Evolutionary conservation across 2,113 vertebrate genomes (phyloP).

Genomic region (Anarrhichthys ocellatus): DNA sequence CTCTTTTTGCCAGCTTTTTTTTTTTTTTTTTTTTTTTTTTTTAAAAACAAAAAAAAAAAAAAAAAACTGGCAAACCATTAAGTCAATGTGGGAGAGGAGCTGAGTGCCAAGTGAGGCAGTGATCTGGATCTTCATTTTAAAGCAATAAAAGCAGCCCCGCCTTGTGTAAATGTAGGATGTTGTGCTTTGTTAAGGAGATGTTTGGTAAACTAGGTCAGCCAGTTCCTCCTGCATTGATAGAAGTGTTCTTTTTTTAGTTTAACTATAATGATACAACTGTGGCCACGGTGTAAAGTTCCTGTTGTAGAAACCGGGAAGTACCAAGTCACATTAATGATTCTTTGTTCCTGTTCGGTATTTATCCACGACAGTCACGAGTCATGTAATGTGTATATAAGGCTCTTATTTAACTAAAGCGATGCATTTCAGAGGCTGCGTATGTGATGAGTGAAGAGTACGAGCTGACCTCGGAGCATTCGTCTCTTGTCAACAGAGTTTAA

Average conservation of each 20-base stretch:
- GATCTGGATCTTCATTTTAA: neutral
- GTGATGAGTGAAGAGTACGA: neutral
- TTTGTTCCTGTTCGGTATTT: neutral
- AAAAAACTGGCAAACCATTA: slow-evolving; percentile 2
- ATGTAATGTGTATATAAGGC: neutral
- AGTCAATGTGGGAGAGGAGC: neutral
- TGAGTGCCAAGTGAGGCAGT: neutral
- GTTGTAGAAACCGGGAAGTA: neutral
- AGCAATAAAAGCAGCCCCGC: neutral
- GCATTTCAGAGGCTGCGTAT: neutral
- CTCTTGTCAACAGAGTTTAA: slow-evolving; percentile 4
- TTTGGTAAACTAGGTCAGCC: neutral
- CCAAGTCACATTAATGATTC: neutral
- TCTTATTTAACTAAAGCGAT: neutral
- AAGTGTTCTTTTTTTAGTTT: neutral
- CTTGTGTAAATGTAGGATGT: neutral
- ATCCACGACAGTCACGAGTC: neutral
- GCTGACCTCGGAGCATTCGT: neutral
- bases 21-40: too few species aligned
- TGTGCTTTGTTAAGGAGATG: neutral
- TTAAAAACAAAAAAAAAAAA: too few species aligned
- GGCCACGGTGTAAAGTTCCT: neutral
- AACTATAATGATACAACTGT: neutral
- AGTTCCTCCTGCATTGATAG: too few species aligned
- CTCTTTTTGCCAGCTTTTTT: too few species aligned